phyloP scores from a whole-genome alignment of 2,797 vertebrate genomes.

The Hypotaenidia philippensis region DNA sequence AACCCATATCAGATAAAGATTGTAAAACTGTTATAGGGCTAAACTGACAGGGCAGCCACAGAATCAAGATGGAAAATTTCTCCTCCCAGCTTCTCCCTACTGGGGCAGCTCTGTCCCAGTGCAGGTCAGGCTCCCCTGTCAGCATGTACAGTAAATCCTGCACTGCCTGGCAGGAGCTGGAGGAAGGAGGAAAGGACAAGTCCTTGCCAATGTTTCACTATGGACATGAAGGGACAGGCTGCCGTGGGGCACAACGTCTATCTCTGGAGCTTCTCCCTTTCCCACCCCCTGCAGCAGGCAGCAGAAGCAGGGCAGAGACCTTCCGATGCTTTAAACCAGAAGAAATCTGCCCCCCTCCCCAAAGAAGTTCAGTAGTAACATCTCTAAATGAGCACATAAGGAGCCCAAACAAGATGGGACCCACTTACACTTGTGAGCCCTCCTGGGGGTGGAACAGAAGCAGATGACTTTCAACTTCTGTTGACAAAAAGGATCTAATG shows the following conservation, averaged over 20 bases:
- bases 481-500: background rate
- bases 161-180: background rate
- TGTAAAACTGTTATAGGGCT: conserved; percentile 74
- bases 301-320: background rate
- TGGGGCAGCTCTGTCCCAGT: background rate
- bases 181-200: background rate
- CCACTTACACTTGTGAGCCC: background rate
- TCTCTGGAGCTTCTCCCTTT: background rate
- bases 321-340: background rate
- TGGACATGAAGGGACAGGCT: background rate
- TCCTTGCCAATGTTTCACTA: background rate
- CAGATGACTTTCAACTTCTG: background rate
- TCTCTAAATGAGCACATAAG: background rate
- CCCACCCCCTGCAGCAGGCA: no score
- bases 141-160: background rate
- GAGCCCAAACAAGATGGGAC: background rate
- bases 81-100: background rate
- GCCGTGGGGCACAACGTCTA: background rate
- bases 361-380: rapidly evolving
- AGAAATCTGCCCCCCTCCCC: background rate
- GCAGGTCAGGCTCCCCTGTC: background rate
- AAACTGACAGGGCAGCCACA: conserved; percentile 40
- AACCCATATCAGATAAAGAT: conserved; percentile 72
- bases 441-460: background rate
- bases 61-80: conserved; percentile 38